Percentiles rank a stretch among this genome's conserved stretches.
These are phyloP conservation scores for Peromyscus nudipes DNA, from an alignment of 2,797 vertebrate genomes.

Conservation along the genomic window DNA sequence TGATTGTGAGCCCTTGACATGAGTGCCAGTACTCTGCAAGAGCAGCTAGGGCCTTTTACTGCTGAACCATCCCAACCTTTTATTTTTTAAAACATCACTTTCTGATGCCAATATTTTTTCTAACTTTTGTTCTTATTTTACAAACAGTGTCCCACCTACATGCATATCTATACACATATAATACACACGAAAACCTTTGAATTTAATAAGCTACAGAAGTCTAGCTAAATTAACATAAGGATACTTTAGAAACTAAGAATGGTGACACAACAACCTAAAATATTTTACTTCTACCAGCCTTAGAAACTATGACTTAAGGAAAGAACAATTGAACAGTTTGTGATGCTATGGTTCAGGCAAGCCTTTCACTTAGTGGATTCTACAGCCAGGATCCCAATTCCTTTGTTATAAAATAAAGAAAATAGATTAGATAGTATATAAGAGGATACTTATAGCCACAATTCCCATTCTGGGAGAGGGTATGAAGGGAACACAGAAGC, in stretches of 20 bases:
- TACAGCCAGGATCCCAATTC: not conserved
- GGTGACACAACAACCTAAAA: too few species aligned
- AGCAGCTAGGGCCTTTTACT: not conserved
- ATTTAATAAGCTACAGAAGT: not conserved
- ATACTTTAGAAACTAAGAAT: not conserved
- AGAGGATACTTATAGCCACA: not conserved
- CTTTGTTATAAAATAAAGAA: not conserved
- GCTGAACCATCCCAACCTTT: not conserved
- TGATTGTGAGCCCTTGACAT: not conserved
- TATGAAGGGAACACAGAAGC: not conserved
- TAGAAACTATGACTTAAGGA: not conserved
- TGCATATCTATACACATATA: not conserved
- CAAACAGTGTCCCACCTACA: not conserved
- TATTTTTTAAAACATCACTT: not conserved
- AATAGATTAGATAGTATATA: not conserved
- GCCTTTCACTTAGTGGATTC: not conserved
- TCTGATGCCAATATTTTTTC: not conserved
- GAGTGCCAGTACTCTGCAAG: not conserved
- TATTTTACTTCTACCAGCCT: not conserved
- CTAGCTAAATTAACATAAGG: not conserved
- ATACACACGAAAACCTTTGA: not conserved
- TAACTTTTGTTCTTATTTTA: not conserved
- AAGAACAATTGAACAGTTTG: not conserved
- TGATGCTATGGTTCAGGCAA: not conserved
- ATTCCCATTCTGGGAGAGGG: not conserved